Evolutionary conservation across 2,888 invertebrate species (phyloP), one percentile per base, ranked within the genome.

Genomic region (Ischnura elegans): DNA sequence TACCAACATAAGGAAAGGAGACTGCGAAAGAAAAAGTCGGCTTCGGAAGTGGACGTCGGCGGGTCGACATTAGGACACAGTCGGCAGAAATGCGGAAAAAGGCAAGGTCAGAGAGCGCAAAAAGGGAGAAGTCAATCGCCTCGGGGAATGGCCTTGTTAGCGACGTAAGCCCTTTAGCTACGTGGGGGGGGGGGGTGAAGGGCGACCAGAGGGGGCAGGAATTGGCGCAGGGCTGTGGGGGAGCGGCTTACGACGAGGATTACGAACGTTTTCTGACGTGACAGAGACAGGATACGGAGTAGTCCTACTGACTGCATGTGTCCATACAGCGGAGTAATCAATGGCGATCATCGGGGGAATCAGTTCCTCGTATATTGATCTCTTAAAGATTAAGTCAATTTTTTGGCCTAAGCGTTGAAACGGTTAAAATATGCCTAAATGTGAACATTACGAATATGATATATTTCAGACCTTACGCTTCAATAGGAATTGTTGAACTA

Each of bases 241-340:
- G 4, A 3, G 36, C 29, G 36, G 25, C 76, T 61, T 61, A 61
- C 25, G 19, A 36, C 36, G 29, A n/a, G 29, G 76, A 76, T 76
- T 61, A 61, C 61, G 61, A 61, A 61, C 25, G 61, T 61, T 61
- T 61, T 61, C 61, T 61, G 61, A 61, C 61, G 61, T 61, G 61
- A 21, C 25, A 16, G 61, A 25, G 8, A n/a, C 61, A n/a, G 61
- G 8, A 6, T 21, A 16, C 19, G 61, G 61, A 61, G 25, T 61
- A n/a, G n/a, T n/a, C n/a, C n/a, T n/a, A n/a, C n/a, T n/a, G n/a
- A n/a, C n/a, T n/a, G n/a, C n/a, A n/a, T n/a, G n/a, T n/a, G n/a
- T n/a, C n/a, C n/a, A n/a, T n/a, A n/a, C n/a, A n/a, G n/a, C n/a
- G n/a, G n/a, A n/a, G n/a, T n/a, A n/a, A n/a, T n/a, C n/a, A n/a